Evolutionary conservation across 2,797 vertebrate genomes (phyloP), one percentile per base, ranked within the genome.

Genomic region (Carapus acus): DNA sequence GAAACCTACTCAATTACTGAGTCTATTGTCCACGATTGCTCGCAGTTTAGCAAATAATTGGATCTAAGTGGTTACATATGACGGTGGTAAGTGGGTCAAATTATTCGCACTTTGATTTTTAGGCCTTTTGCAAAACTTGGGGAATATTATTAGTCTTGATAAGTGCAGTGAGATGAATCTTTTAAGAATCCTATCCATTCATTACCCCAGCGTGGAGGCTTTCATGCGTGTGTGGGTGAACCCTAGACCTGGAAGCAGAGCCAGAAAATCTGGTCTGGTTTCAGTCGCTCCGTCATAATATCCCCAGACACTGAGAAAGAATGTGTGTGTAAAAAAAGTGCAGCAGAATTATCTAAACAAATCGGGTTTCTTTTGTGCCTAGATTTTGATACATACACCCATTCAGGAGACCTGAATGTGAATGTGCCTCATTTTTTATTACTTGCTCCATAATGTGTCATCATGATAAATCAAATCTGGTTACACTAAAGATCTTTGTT

Each of bases 251-350:
- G 67, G 73, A 71, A 59, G 59, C 71, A 53, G 53, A 75, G 73
- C 78, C 68, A 75, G 62, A 73, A 57, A 65, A 73, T 86, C 87
- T 84, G 81, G 78, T 88, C 78, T 82, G 71, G 74, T 83, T 86
- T 85, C 79, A 85, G 83, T 86, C 65, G 36, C 74, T 85, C 77
- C 64, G 74, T 87, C 85, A 88, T 88, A 83, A 82, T 83, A 82
- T 82, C 76, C 79, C 80, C 64, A 81, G 83, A 88, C 84, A 88
- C 64, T 49, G 66, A 78, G 57, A 79, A 86, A 80, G 86, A 88
- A 89, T 89, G 83, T 21, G 81, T 86, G 83, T 86, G 81, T 79
- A 81, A 73, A 78, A 78, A 80, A 82, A 69, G 63, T 75, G 69
- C 78, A 56, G 71, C 69, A 75, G 78, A 78, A 82, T 83, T 77